Evolutionary conservation across 2,888 invertebrate species (phyloP).

Genomic region (Polietes domitor): DNA sequence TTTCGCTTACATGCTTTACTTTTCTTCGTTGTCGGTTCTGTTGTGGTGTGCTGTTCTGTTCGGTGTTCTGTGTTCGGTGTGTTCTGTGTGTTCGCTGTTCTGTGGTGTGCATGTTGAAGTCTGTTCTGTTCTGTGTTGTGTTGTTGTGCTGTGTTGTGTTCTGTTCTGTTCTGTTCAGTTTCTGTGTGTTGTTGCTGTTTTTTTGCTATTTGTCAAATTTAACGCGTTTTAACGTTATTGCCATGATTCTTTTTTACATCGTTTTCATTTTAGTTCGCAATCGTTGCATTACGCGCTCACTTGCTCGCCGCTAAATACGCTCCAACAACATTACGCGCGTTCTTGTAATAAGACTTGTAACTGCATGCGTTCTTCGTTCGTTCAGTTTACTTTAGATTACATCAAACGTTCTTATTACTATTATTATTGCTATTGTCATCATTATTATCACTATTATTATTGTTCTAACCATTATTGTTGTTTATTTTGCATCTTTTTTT

Average conservation of each 20-base stretch:
- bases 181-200: slow-evolving; percentile 30
- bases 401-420: not conserved
- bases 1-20: slow-evolving; percentile 66
- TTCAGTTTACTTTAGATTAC: not conserved
- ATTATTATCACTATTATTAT: not conserved
- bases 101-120: slow-evolving; percentile 52
- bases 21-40: slow-evolving; percentile 63
- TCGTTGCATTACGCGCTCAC: slow-evolving; percentile 68
- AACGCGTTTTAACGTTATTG: slow-evolving; percentile 68
- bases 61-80: slow-evolving; percentile 57
- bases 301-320: slow-evolving; percentile 67
- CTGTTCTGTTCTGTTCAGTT: slow-evolving; percentile 48
- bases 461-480: not conserved
- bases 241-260: slow-evolving; percentile 68
- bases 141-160: slow-evolving; percentile 50
- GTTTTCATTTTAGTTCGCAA: slow-evolving; percentile 68
- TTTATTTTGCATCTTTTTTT: not conserved
- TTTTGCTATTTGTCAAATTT: slow-evolving; percentile 67
- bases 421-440: no score
- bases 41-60: slow-evolving; percentile 51
- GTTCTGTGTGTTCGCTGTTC: slow-evolving; percentile 45
- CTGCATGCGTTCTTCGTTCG: slow-evolving; percentile 47
- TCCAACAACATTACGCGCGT: slow-evolving; percentile 66
- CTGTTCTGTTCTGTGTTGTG: slow-evolving; percentile 44
- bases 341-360: slow-evolving; percentile 64